A percentile compares a stretch with the other conserved stretches of the same genome.
Conservation (phyloP, 2,888 invertebrate species). For the Dichetophora obliterata region DNA sequence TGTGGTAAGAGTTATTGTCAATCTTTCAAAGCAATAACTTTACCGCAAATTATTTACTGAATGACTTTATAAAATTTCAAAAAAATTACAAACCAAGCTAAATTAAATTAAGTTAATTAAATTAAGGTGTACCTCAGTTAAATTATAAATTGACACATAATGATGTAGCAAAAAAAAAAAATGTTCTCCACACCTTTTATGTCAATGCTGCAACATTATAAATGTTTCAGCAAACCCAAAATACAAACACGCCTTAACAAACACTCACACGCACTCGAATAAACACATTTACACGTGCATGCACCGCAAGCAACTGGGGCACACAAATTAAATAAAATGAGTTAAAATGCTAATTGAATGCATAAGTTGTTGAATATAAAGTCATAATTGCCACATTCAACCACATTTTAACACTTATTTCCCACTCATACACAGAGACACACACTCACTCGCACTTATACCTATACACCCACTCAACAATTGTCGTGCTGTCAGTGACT, state of each 20-base stretch:
- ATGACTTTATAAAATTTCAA: too few species aligned
- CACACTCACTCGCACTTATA: background rate
- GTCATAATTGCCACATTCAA: slow-evolving; percentile 12
- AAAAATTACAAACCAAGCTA: too few species aligned
- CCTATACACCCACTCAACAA: background rate
- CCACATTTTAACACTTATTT: background rate
- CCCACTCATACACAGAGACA: background rate
- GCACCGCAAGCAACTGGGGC: background rate
- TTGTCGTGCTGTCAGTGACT: background rate
- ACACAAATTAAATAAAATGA: slow-evolving; percentile 30
- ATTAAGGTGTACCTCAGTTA: too few species aligned
- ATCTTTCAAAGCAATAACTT: too few species aligned
- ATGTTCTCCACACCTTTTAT: background rate
- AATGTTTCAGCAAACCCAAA: background rate
- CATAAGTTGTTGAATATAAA: slow-evolving; percentile 27
- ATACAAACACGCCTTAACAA: background rate
- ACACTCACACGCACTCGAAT: background rate
- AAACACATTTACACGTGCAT: background rate
- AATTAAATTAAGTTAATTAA: too few species aligned
- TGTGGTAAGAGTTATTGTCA: too few species aligned
- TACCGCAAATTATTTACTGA: too few species aligned
- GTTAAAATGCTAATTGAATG: slow-evolving; percentile 31
- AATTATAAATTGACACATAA: slow-evolving; percentile 3
- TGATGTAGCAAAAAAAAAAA: background rate
- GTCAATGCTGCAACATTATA: too few species aligned